phyloP scores from a whole-genome alignment of 2,113 vertebrate species.

The Brachypodius melanocephalos region DNA sequence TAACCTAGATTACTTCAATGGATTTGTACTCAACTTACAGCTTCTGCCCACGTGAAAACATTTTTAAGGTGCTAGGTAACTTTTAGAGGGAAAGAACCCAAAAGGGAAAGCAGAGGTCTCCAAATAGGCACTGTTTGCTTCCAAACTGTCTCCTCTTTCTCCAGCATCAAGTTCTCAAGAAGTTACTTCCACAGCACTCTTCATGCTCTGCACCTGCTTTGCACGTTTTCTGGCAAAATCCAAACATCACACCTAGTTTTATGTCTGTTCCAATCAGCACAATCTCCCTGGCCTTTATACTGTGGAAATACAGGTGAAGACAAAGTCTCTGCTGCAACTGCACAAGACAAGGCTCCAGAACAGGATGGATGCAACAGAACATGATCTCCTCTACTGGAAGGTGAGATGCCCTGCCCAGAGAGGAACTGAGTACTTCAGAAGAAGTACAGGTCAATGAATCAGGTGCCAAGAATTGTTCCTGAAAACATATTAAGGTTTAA shows the following conservation, averaged over 20 bases:
- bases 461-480: not conserved
- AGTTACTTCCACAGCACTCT: not conserved
- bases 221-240: not conserved
- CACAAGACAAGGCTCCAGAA: accelerated
- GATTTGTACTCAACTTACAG: not conserved
- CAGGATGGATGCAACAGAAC: not conserved
- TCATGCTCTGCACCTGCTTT: not conserved
- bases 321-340: not conserved
- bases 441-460: not conserved
- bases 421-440: not conserved
- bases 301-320: not conserved
- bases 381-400: not conserved
- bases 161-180: not conserved
- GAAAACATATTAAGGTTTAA: not conserved
- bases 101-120: not conserved
- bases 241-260: not conserved
- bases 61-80: not conserved
- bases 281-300: not conserved
- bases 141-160: not conserved
- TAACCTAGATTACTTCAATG: not conserved
- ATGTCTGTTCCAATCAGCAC: not conserved
- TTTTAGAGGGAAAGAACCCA: not conserved
- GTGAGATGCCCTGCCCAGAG: not conserved
- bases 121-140: not conserved
- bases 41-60: not conserved